A percentile compares a stretch with the other conserved stretches of the same genome.
These are phyloP conservation scores for Cephalotes varians DNA, from an alignment of 2,888 invertebrate genomes.

Conservation along the genomic window DNA sequence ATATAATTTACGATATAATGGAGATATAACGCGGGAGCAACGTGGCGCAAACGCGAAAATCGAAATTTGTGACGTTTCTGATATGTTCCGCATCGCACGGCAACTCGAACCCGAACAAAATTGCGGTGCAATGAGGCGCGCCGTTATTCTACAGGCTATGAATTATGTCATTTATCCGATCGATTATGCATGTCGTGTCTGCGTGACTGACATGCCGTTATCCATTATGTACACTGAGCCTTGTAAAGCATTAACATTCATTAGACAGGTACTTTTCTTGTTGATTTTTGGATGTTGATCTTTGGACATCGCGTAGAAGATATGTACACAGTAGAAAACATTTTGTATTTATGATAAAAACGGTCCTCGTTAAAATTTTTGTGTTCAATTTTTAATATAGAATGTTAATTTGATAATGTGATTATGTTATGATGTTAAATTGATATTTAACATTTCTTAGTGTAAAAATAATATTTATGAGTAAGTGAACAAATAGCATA, in stretches of 20 bases:
- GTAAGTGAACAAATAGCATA: no score
- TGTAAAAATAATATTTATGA: no score
- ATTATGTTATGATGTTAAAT: no score
- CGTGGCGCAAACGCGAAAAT: slow-evolving; percentile 38
- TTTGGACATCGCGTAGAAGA: background rate
- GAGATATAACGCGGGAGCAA: slow-evolving; percentile 31
- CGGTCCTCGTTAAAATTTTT: no score
- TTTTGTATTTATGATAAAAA: no score
- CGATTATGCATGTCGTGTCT: slow-evolving; percentile 32
- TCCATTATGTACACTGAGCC: background rate
- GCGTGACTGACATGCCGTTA: slow-evolving; percentile 2
- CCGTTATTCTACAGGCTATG: slow-evolving; percentile 30
- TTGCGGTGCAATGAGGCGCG: slow-evolving; percentile 26
- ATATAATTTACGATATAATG: slow-evolving; percentile 53
- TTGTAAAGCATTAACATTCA: slow-evolving; percentile 15
- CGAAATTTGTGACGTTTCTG: slow-evolving; percentile 50
- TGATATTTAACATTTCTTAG: no score
- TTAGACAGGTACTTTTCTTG: background rate
- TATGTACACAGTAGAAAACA: no score
- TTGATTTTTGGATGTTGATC: background rate
- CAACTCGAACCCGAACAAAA: slow-evolving; percentile 27
- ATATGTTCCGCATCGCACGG: slow-evolving; percentile 39
- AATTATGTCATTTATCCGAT: slow-evolving; percentile 51
- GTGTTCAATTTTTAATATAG: no score
- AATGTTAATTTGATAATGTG: no score